These are phyloP conservation scores for Reticulitermes lucifugus DNA, from an alignment of 2,888 invertebrate genomes.

Conservation along the genomic window DNA sequence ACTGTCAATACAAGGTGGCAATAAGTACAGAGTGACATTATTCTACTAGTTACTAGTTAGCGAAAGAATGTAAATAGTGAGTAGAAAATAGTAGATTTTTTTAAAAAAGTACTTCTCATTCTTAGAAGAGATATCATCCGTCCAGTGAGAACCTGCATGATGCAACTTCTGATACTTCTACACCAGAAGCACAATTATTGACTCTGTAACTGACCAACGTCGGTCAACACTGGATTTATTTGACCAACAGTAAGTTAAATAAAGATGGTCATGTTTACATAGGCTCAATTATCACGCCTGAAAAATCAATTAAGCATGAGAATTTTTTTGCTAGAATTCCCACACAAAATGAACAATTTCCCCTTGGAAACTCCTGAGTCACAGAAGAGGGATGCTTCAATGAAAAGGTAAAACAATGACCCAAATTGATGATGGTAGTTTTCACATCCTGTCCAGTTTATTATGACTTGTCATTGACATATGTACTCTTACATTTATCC, in stretches of 20 bases:
- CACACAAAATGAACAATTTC: background rate
- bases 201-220: slow-evolving; percentile 33
- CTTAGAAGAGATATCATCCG: slow-evolving; percentile 42
- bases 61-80: slow-evolving; percentile 45
- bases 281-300: background rate
- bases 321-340: background rate
- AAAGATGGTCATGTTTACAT: slow-evolving; percentile 33
- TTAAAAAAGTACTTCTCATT: slow-evolving; percentile 37
- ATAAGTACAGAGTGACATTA: background rate
- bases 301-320: background rate
- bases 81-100: slow-evolving; percentile 47
- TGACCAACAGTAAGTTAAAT: slow-evolving; percentile 27
- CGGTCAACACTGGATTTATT: slow-evolving; percentile 17
- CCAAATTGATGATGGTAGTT: background rate
- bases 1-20: background rate
- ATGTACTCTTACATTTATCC: background rate
- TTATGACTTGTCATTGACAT: background rate
- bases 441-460: background rate
- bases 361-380: background rate
- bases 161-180: background rate
- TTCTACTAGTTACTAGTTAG: slow-evolving; percentile 36
- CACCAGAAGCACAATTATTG: slow-evolving; percentile 39
- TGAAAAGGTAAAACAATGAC: slow-evolving; percentile 1
- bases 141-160: slow-evolving; percentile 26
- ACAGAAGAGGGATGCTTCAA: background rate